Percentiles rank a stretch among this genome's conserved stretches.
Conservation (phyloP, 2,113 vertebrate genomes). For the Glaucomys volans region DNA sequence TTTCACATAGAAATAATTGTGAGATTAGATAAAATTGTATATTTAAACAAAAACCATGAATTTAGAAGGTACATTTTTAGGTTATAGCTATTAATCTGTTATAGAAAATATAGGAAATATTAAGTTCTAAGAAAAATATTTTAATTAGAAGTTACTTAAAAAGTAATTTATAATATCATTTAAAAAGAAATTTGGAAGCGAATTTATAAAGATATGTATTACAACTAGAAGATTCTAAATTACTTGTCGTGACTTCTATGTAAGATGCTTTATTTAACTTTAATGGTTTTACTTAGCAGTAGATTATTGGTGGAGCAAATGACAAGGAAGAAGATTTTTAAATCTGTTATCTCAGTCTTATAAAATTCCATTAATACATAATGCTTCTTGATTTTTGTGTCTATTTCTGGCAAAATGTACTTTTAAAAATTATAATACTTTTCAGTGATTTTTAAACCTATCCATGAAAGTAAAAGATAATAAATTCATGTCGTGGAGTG, state of each 20-base stretch:
- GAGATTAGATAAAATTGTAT: conserved; percentile 6
- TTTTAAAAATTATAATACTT: conserved; percentile 29
- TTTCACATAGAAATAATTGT: conserved; percentile 14
- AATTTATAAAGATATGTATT: neutral
- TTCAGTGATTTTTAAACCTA: conserved; percentile 7
- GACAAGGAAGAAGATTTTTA: neutral
- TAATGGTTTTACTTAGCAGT: neutral
- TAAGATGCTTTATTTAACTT: conserved; percentile 29
- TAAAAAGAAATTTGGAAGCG: neutral
- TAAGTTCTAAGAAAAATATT: neutral
- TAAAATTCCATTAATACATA: neutral
- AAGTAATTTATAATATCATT: conserved; percentile 13
- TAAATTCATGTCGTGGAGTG: neutral
- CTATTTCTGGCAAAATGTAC: neutral
- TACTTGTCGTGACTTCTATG: neutral
- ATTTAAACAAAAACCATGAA: conserved; percentile 39
- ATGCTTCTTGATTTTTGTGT: neutral
- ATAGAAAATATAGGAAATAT: neutral
- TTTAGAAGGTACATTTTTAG: neutral
- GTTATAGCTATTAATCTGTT: conserved; percentile 2
- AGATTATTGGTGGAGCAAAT: neutral
- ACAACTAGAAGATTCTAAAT: neutral
- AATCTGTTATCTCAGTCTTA: neutral
- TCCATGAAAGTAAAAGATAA: neutral
- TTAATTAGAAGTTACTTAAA: conserved; percentile 39